Percentiles rank a stretch among this genome's conserved stretches.
These are phyloP conservation scores for Scrobipalpa costella DNA, from an alignment of 2,888 invertebrate species.

Conservation along the genomic window DNA sequence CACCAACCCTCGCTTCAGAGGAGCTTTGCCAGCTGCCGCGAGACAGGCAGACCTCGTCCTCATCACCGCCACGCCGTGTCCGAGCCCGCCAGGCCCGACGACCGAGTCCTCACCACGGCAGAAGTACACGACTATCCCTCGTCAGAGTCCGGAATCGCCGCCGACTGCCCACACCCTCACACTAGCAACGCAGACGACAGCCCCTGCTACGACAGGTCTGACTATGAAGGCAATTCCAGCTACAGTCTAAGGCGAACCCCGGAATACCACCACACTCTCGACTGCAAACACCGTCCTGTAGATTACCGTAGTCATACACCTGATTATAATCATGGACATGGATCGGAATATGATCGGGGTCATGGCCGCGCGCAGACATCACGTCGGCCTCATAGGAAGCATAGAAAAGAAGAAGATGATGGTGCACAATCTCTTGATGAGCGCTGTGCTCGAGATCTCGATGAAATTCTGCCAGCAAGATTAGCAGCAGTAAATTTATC, in stretches of 20 bases:
- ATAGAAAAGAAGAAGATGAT: constrained; percentile 70
- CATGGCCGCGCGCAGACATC: constrained; percentile 68
- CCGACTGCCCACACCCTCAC: constrained; percentile 75
- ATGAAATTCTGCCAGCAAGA: constrained; percentile 76
- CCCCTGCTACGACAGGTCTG: constrained; percentile 72
- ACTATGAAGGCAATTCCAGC: constrained; percentile 71
- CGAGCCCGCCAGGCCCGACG: constrained; percentile 73
- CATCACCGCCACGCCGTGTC: constrained; percentile 72
- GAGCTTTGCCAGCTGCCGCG: constrained; percentile 73
- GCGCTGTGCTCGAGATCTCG: constrained; percentile 73
- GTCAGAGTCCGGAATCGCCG: constrained; percentile 78
- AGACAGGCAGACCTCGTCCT: constrained; percentile 64
- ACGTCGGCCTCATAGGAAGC: constrained; percentile 55
- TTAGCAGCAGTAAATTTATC: constrained; percentile 75
- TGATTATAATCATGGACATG: constrained; percentile 69
- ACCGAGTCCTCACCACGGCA: constrained; percentile 71
- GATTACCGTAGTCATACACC: constrained; percentile 73
- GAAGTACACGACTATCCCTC: constrained; percentile 79
- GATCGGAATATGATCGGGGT: constrained; percentile 64
- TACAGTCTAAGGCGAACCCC: constrained; percentile 68
- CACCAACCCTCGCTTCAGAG: constrained; percentile 72
- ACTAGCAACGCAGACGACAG: constrained; percentile 74
- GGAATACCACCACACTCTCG: constrained; percentile 68
- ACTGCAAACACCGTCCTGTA: constrained; percentile 66
- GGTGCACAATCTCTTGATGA: constrained; percentile 74